These are phyloP conservation scores for Papilio xuthus DNA, from an alignment of 1,140 invertebrate genomes.

Conservation along the genomic window DNA sequence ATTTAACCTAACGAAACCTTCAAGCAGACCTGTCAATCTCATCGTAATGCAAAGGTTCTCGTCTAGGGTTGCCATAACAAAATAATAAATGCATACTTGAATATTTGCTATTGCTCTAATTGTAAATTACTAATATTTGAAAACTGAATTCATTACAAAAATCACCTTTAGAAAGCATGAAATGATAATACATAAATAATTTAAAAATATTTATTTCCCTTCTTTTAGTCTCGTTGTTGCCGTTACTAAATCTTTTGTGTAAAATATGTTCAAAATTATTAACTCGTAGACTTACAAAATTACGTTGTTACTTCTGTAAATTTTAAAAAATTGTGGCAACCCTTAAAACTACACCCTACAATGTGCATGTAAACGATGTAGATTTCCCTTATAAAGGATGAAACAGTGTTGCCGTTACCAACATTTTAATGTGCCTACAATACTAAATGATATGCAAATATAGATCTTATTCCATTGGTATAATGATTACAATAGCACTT, in stretches of 20 bases:
- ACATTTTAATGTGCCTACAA: conserved; percentile 16
- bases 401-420: conserved; percentile 49
- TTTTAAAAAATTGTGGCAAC: background rate
- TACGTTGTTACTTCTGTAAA: background rate
- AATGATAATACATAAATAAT: too few relatives aligned
- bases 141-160: too few relatives aligned
- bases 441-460: conserved; percentile 15
- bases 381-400: conserved; percentile 61
- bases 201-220: too few relatives aligned
- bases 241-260: too few relatives aligned
- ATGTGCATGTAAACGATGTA: conserved; percentile 54
- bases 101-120: background rate
- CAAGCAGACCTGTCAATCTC: conserved; percentile 42
- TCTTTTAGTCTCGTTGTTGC: too few relatives aligned
- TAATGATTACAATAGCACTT: background rate
- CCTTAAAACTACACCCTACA: conserved; percentile 39
- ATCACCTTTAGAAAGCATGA: too few relatives aligned
- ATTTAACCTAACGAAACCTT: conserved; percentile 42
- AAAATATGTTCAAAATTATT: too few relatives aligned
- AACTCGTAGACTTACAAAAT: too few relatives aligned
- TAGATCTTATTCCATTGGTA: background rate
- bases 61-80: conserved; percentile 22
- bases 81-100: background rate
- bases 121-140: background rate
- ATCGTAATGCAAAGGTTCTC: conserved; percentile 22